A percentile compares a stretch with the other conserved stretches of the same genome.
Evolutionary conservation across 2,888 invertebrate genomes (phyloP).

Genomic region (Ecliptopera silaceata): DNA sequence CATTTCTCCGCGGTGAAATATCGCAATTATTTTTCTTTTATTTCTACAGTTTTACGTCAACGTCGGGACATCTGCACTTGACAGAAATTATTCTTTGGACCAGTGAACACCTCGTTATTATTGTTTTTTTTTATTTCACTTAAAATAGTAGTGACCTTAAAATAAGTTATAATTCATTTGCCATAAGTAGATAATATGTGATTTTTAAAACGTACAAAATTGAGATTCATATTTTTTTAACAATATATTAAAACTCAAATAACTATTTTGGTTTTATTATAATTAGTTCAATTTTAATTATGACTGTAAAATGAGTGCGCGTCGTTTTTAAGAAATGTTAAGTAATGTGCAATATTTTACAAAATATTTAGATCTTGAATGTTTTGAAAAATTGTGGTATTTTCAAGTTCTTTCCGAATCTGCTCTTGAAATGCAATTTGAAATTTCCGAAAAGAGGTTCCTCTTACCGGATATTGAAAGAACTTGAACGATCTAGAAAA

Average conservation of each 20-base stretch:
- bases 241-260: no score
- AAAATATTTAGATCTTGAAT: no score
- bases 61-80: conserved; percentile 42
- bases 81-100: conserved; percentile 43
- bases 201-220: no score
- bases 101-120: conserved; percentile 28
- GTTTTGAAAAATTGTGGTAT: not conserved
- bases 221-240: no score
- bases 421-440: conserved; percentile 47
- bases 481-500: conserved; percentile 44
- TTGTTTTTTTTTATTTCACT: not conserved
- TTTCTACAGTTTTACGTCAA: conserved; percentile 36
- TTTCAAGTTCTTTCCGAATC: conserved; percentile 25
- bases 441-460: conserved; percentile 36
- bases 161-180: no score
- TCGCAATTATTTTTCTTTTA: conserved; percentile 30
- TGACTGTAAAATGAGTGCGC: no score
- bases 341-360: no score
- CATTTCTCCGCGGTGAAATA: not conserved
- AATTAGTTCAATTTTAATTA: no score
- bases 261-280: no score
- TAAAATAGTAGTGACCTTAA: no score
- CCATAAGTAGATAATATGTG: no score
- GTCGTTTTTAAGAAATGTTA: no score
- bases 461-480: conserved; percentile 41